Evolutionary conservation across 2,888 invertebrate species (phyloP).

Genomic region (Drosophila diplacantha): DNA sequence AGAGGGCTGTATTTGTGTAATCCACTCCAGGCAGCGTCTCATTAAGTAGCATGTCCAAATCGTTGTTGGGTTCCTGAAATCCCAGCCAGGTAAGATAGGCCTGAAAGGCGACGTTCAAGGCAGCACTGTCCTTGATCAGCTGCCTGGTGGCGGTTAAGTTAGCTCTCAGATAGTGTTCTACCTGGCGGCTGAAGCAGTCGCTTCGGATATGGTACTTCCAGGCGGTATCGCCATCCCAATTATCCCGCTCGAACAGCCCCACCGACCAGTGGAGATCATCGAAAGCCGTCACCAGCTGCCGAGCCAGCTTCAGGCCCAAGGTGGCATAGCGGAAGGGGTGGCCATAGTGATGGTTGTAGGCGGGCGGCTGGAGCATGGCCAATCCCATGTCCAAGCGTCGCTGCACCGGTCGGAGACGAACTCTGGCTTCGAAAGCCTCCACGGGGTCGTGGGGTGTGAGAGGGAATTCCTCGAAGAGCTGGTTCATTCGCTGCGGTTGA

Average conservation of each 20-base stretch:
- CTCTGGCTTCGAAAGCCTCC: constrained; percentile 66
- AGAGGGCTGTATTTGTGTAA: constrained; percentile 74
- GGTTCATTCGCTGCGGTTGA: constrained; percentile 46
- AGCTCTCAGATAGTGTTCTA: constrained; percentile 59
- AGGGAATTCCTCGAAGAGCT: constrained; percentile 53
- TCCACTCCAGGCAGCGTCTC: constrained; percentile 73
- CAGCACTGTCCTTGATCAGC: constrained; percentile 64
- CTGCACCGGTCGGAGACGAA: constrained; percentile 63
- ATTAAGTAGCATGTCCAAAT: constrained; percentile 56
- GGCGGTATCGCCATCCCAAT: constrained; percentile 67
- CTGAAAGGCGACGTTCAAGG: constrained; percentile 70
- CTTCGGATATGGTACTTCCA: constrained; percentile 62
- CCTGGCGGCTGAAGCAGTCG: constrained; percentile 66
- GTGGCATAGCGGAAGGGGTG: constrained; percentile 64
- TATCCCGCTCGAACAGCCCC: constrained; percentile 55
- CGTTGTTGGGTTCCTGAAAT: constrained; percentile 66
- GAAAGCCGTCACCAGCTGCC: constrained; percentile 66
- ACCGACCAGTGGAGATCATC: constrained; percentile 72
- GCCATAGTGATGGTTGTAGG: constrained; percentile 64
- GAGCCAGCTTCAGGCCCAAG: constrained; percentile 63
- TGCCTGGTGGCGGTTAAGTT: constrained; percentile 51
- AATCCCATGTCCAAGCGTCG: constrained; percentile 68
- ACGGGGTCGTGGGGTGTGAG: constrained; percentile 57
- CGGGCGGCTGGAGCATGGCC: constrained; percentile 70
- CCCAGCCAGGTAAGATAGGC: constrained; percentile 73